Base-by-base conservation (phyloP, 2,888 invertebrate species). In the Machimus rusticus region DNA sequence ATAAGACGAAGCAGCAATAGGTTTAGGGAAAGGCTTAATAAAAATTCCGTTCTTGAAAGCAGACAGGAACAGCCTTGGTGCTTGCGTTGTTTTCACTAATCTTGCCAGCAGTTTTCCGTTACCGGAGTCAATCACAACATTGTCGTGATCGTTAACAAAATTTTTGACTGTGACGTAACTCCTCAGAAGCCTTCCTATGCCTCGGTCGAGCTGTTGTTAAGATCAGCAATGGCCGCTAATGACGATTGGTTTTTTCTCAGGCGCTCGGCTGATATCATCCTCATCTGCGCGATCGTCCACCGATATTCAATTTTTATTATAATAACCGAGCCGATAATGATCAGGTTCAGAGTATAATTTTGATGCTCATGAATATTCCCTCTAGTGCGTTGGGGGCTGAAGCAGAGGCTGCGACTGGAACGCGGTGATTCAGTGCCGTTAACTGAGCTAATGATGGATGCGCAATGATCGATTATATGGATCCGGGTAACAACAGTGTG, bases 261-360 rank as follows among this genome's bases (percentile, higher is more conserved):
- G 34, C 74, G n/a, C 28, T 46, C 43, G 28, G 74, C 37, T 85
- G 39, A 85, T 57, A 84, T 74, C 66, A 66, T 57, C 66, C 74
- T 74, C 43, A 23, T 74, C 85, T 85, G 43, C 43, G 37, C 37
- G 85, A 74, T 74, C 74, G 85, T 28, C 23, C 43, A 46, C 39
- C 23, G 66, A 84, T 84, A 66, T 84, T 85, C 46, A 85, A 85
- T 85, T 85, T 85, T 85, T 85, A 84, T 74, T 85, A 85, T 85
- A 74, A 85, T 85, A 85, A 85, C 43, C 82, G 46, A 74, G 43
- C 74, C 74, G 85, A 74, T 85, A 74, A 85, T 85, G 85, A 85
- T 43, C 85, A 74, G 74, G 85, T 46, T 43, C 74, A 51, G 43
- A 85, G 85, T 85, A 74, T 85, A 85, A 85, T 85, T 85, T 85